Base-by-base conservation (phyloP, 2,113 vertebrate species). In the Cavia aperea region DNA sequence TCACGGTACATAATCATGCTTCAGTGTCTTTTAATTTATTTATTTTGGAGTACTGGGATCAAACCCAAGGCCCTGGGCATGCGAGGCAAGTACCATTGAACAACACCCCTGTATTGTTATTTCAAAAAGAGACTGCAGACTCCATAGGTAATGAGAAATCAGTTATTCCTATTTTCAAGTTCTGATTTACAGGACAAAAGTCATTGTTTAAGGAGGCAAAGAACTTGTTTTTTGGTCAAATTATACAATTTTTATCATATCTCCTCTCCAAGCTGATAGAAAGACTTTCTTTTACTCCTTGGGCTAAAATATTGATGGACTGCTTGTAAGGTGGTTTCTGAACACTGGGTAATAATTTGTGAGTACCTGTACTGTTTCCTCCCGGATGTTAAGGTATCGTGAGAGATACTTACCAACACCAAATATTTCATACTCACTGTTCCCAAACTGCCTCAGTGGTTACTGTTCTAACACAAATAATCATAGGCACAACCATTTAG, bases 401-500 rank as follows among this genome's bases (percentile, higher is more conserved):
- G 36, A 94, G 21, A 93, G 92, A 79, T 43, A 86, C 16, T 92
- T 33, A 77, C 0, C 10, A 51, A 31, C 33, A 94, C 29, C 7
- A 10, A 84, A 60, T 87, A 87, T 54, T 60, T 63, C 72, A 56
- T 24, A 90, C 36, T 82, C 46, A 66, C 26, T 15, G 39, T 36
- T 68, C 31, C 36, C 54, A 87, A 58, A 73, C 54, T 83, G 49
- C 72, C 65, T 87, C 31, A 43, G 26, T 72, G 51, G n/a, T n/a
- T 87, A n/a, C 16, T 46, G 7, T 54, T 36, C 43, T 39, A 88
- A 49, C 24, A 94, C 7, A 94, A 88, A 97, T 95, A 95, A 92
- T 94, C 94, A 56, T 1, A 96, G 89, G 65, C 91, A 96, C n/a
- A 92, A 89, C 91, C 78, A 96, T 96, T 97, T 96, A 97, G 96